Base-by-base conservation (phyloP, 1,140 invertebrate genomes). In the Pararge aegeria region DNA sequence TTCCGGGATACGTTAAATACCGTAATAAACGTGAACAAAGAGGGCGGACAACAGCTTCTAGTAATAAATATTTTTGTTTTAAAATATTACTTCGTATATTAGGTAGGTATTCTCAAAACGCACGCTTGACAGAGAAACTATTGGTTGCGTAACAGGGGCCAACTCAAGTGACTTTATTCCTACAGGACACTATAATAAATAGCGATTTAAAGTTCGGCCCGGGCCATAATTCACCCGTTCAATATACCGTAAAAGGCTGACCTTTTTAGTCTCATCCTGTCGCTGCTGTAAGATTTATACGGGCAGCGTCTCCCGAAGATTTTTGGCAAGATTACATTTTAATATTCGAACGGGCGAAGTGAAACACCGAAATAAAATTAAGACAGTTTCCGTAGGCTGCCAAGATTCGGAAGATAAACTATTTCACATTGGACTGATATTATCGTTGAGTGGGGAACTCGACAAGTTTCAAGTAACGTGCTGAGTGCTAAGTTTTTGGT, bases 281-380 rank as follows among this genome's bases (percentile, higher is more conserved):
- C 30, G 30, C 30, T 34, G 12, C 10, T 34, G 9, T n/a, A n/a
- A n/a, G n/a, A n/a, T n/a, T n/a, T n/a, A n/a, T n/a, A n/a, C n/a
- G n/a, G n/a, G n/a, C n/a, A n/a, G n/a, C n/a, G n/a, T n/a, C n/a
- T n/a, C 21, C 40, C 18, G 46, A 53, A 60, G 19, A 53, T 60
- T 53, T 64, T 64, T 64, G 62, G 56, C 56, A 60, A 58, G 62
- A 64, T 59, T 59, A 59, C 62, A 46, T 64, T 59, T 64, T 64
- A 64, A 64, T 64, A 64, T 59, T 64, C 59, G 40, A 64, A 55
- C 19, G 37, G 34, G 51, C 21, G 49, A 40, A 50, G 21, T 50
- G 34, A 50, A 38, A 42, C 46, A 40, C 49, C 30, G 44, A 53
- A 53, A 60, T 64, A 60, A 64, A 55, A 64, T 64, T 60, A 64